Conservation (phyloP, 1,140 invertebrate genomes). For the Panagrolaimus sp. region DNA sequence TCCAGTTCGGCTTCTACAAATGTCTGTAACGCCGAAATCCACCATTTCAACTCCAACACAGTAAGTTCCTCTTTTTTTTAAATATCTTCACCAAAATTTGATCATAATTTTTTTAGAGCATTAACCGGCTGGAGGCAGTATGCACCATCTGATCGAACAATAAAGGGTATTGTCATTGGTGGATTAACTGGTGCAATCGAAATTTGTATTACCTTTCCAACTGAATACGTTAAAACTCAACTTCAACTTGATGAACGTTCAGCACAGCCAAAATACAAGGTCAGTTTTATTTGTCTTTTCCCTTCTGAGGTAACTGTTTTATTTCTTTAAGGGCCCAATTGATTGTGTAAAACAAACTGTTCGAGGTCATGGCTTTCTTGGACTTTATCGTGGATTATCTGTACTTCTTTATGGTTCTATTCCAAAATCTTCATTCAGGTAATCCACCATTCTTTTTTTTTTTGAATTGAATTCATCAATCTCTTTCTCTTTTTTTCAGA, state of each 20-base stretch:
- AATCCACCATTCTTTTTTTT: conserved; percentile 19
- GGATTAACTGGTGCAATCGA: conserved; percentile 89
- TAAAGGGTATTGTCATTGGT: conserved; percentile 78
- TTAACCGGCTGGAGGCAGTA: conserved; percentile 27
- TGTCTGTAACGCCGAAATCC: conserved; percentile 6
- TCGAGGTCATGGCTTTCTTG: conserved; percentile 77
- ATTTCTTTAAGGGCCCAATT: conserved; percentile 68
- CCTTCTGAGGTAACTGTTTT: background rate
- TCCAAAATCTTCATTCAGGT: conserved; percentile 88
- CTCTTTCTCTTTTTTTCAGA: conserved; percentile 62
- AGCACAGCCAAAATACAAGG: conserved; percentile 64
- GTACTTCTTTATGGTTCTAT: conserved; percentile 75
- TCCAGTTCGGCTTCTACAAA: background rate
- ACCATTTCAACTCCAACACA: conserved; percentile 5
- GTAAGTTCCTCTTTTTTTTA: background rate
- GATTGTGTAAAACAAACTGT: conserved; percentile 93
- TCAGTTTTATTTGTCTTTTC: conserved; percentile 65
- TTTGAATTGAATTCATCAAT: conserved; percentile 33
- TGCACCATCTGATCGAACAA: conserved; percentile 65
- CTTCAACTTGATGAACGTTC: conserved; percentile 91
- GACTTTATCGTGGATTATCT: conserved; percentile 87
- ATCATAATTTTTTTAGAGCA: background rate
- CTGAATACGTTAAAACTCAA: conserved; percentile 98
- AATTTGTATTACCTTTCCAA: conserved; percentile 98
- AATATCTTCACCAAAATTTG: background rate